Conservation (phyloP, 35 echinoderm and acorn worm genomes). For the Chiridota heheva region DNA sequence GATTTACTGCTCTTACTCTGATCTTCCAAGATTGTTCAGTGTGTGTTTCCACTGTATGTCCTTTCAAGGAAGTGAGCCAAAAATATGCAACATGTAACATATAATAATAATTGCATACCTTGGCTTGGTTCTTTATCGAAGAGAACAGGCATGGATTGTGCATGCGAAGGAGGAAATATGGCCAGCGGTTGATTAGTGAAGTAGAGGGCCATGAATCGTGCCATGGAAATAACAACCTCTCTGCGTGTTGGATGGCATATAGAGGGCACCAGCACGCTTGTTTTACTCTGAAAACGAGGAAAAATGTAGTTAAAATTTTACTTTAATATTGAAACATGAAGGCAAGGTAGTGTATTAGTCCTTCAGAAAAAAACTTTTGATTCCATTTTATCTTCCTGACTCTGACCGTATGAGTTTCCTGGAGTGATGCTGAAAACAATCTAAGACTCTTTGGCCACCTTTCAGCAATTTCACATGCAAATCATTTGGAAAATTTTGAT, state of each 20-base stretch:
- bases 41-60: neutral
- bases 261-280: neutral
- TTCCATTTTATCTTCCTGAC: no score
- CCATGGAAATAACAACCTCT: slow-evolving; percentile 58
- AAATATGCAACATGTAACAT: no score
- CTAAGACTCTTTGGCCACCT: no score
- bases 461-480: no score
- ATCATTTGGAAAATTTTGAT: no score
- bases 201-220: slow-evolving; percentile 93
- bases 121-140: slow-evolving; percentile 12
- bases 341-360: no score
- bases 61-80: no score
- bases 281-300: slow-evolving; percentile 10
- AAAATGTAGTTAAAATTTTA: neutral
- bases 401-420: no score
- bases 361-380: no score
- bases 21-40: no score
- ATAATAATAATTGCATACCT: slow-evolving; percentile 12
- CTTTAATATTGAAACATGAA: neutral
- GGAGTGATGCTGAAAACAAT: no score
- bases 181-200: slow-evolving; percentile 89
- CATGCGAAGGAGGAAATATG: slow-evolving; percentile 64
- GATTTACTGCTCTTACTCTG: no score
- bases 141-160: slow-evolving; percentile 53
- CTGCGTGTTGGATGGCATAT: slow-evolving; percentile 5